phyloP scores from a whole-genome alignment of 2,888 invertebrate species.

The Beris morrisii region DNA sequence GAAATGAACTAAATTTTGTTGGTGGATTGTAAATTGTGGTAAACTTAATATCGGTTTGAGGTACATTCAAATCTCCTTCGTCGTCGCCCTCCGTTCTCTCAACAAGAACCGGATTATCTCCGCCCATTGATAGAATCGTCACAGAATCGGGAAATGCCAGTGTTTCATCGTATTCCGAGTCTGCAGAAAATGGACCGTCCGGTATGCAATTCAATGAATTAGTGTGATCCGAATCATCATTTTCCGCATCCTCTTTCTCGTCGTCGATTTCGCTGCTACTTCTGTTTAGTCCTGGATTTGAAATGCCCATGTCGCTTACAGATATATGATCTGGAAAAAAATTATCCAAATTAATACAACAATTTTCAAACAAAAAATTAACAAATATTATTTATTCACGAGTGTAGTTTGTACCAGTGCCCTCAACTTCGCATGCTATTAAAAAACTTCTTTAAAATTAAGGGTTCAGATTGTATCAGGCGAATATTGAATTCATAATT shows the following conservation, averaged over 20 bases:
- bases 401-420: no score
- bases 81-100: slow-evolving; percentile 53
- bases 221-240: slow-evolving; percentile 48
- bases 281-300: slow-evolving; percentile 46
- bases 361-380: not conserved
- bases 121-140: slow-evolving; percentile 64
- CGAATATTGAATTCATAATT: no score
- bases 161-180: slow-evolving; percentile 80
- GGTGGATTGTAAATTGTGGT: slow-evolving; percentile 67
- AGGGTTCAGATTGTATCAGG: no score
- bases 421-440: no score
- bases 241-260: slow-evolving; percentile 16
- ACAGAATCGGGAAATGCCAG: slow-evolving; percentile 76
- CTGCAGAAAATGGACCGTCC: slow-evolving; percentile 62
- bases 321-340: slow-evolving; percentile 44
- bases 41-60: slow-evolving; percentile 61
- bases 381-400: no score
- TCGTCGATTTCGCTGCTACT: slow-evolving; percentile 42
- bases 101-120: slow-evolving; percentile 57
- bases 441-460: no score
- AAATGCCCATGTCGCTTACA: slow-evolving; percentile 43
- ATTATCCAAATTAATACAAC: not conserved
- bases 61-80: slow-evolving; percentile 45
- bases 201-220: slow-evolving; percentile 54
- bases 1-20: slow-evolving; percentile 72